phyloP scores from a whole-genome alignment of 1,140 invertebrate genomes.

The Drosophila tropicalis region DNA sequence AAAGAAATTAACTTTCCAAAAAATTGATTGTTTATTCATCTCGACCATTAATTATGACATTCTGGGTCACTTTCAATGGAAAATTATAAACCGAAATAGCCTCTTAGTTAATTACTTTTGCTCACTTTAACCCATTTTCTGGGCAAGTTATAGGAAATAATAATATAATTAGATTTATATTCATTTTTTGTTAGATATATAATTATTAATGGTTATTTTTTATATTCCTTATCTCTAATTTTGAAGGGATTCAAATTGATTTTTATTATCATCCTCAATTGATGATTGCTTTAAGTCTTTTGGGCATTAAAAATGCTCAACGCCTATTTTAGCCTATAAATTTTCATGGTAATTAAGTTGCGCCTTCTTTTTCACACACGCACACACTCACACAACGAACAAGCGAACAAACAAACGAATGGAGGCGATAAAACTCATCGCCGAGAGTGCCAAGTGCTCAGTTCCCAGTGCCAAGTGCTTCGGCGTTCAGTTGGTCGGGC shows the following conservation, averaged over 20 bases:
- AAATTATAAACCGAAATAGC: neutral
- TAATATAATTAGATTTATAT: neutral
- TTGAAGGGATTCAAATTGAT: slow-evolving; percentile 41
- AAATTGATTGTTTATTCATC: neutral
- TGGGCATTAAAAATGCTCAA: slow-evolving; percentile 52
- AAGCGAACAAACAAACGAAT: neutral
- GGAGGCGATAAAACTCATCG: slow-evolving; percentile 52
- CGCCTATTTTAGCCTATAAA: slow-evolving; percentile 65
- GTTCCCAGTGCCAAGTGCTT: slow-evolving; percentile 19
- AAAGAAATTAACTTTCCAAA: neutral
- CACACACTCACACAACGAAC: neutral
- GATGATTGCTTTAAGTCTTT: slow-evolving; percentile 34
- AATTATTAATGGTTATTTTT: no score
- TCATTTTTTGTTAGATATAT: no score
- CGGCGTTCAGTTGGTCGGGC: slow-evolving; percentile 23
- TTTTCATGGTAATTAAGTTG: slow-evolving; percentile 61
- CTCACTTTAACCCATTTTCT: neutral
- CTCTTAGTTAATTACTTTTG: neutral
- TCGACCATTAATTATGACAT: neutral
- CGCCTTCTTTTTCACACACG: slow-evolving; percentile 26
- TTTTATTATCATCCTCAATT: slow-evolving; percentile 42
- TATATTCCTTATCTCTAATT: neutral
- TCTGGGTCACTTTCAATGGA: neutral
- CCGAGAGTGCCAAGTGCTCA: slow-evolving; percentile 38
- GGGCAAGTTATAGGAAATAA: neutral